Evolutionary conservation across 2,888 invertebrate species (phyloP).

Genomic region (Pseudococcus viburni): DNA sequence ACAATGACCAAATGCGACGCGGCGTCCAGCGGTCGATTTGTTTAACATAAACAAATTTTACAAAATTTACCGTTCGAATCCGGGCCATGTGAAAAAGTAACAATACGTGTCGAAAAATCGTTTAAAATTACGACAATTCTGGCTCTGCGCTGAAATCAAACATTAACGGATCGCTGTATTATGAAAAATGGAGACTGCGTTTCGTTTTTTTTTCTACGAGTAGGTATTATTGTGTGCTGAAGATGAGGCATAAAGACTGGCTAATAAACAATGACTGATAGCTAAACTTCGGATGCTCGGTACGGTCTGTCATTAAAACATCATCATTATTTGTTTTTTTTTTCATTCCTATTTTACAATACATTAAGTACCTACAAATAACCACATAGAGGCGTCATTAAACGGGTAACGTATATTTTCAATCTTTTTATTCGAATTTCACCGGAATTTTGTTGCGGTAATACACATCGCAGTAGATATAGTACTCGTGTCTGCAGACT

Average conservation of each 20-base stretch:
- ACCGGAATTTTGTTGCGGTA: not conserved
- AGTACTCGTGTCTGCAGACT: not conserved
- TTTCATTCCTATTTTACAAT: not conserved
- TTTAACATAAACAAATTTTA: conserved; percentile 15
- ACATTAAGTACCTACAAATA: conserved; percentile 21
- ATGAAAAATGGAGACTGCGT: not conserved
- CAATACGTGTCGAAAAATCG: conserved; percentile 22
- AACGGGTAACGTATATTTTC: not conserved
- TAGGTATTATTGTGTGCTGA: not conserved
- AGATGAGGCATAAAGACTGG: not conserved
- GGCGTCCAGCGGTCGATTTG: not conserved
- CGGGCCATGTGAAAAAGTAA: conserved; percentile 27
- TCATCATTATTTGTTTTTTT: conserved; percentile 11
- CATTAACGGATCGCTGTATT: not conserved
- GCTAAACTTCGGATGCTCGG: not conserved
- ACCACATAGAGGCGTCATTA: not conserved
- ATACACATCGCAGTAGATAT: not conserved
- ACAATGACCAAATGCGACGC: not conserved
- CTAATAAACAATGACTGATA: conserved; percentile 7
- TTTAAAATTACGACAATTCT: conserved; percentile 33
- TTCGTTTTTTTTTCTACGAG: not conserved
- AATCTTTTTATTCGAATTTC: conserved; percentile 16
- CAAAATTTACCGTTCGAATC: conserved; percentile 25
- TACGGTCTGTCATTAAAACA: not conserved
- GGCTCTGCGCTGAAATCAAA: not conserved